Conservation (phyloP, 2,888 invertebrate genomes). For the Drosophila gaucha region DNA sequence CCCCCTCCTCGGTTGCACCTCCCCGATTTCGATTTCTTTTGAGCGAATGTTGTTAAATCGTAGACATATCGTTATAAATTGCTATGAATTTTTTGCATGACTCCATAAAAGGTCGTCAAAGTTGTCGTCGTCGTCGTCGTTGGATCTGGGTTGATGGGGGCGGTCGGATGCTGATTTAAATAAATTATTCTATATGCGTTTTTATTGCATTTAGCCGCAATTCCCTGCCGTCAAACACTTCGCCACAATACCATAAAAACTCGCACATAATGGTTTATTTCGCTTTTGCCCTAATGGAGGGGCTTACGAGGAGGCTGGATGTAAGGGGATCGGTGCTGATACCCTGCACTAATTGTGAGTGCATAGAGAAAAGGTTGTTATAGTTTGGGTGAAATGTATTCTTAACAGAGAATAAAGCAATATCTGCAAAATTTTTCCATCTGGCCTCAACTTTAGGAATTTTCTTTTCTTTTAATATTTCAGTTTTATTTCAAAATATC, state of each 20-base stretch:
- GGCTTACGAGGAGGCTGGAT: neutral
- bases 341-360: neutral
- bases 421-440: too few relatives aligned
- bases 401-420: too few relatives aligned
- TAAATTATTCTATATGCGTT: slow-evolving; percentile 78
- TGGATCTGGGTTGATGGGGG: slow-evolving; percentile 56
- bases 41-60: slow-evolving; percentile 15
- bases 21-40: neutral
- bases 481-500: too few relatives aligned
- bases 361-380: neutral
- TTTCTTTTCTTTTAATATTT: too few relatives aligned
- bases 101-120: slow-evolving; percentile 76
- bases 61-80: slow-evolving; percentile 46
- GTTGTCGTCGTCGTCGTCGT: slow-evolving; percentile 41
- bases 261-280: slow-evolving; percentile 33
- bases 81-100: slow-evolving; percentile 55
- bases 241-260: slow-evolving; percentile 28
- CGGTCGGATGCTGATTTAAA: slow-evolving; percentile 70
- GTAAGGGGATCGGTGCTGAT: neutral
- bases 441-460: too few relatives aligned
- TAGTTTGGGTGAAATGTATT: neutral
- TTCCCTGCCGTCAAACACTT: slow-evolving; percentile 3
- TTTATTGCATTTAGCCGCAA: slow-evolving; percentile 52
- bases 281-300: neutral
- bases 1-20: too few relatives aligned